Percentiles rank a stretch among this genome's conserved stretches.
Conservation (phyloP, 2,888 invertebrate genomes). For the Cantharis flavilabris region DNA sequence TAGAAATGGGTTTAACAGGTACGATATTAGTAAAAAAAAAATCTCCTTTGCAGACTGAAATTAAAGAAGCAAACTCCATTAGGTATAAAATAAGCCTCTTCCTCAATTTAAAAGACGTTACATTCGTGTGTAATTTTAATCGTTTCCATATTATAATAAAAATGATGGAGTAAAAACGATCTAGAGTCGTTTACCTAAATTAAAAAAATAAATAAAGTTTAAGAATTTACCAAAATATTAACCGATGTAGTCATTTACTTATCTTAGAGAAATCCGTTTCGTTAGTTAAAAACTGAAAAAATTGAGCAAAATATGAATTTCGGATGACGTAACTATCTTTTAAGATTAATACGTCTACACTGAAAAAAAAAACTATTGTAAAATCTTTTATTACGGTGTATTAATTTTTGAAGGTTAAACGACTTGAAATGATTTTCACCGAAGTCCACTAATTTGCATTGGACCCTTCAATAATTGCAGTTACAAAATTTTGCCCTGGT, state of each 20-base stretch:
- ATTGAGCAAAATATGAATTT: neutral
- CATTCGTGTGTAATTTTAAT: neutral
- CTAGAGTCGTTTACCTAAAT: neutral
- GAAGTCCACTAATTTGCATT: too few relatives aligned
- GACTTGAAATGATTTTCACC: too few relatives aligned
- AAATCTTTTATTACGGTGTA: too few relatives aligned
- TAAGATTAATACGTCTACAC: neutral
- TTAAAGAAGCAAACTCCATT: neutral
- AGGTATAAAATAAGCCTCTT: neutral
- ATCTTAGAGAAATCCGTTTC: neutral
- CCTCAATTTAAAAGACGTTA: neutral
- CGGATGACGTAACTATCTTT: neutral
- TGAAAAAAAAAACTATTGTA: neutral
- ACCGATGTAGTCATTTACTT: too few relatives aligned
- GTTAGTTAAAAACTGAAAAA: neutral
- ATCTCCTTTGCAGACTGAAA: neutral
- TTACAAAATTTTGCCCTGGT: neutral
- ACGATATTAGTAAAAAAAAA: neutral
- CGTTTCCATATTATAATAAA: neutral
- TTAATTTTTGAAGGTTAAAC: too few relatives aligned
- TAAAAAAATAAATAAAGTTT: neutral
- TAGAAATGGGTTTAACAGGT: neutral
- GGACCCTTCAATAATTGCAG: neutral
- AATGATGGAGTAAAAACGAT: neutral
- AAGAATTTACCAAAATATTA: too few relatives aligned